A percentile compares a stretch with the other conserved stretches of the same genome.
Conservation (phyloP, 2,113 vertebrate genomes). For the Malurus cyaneus region DNA sequence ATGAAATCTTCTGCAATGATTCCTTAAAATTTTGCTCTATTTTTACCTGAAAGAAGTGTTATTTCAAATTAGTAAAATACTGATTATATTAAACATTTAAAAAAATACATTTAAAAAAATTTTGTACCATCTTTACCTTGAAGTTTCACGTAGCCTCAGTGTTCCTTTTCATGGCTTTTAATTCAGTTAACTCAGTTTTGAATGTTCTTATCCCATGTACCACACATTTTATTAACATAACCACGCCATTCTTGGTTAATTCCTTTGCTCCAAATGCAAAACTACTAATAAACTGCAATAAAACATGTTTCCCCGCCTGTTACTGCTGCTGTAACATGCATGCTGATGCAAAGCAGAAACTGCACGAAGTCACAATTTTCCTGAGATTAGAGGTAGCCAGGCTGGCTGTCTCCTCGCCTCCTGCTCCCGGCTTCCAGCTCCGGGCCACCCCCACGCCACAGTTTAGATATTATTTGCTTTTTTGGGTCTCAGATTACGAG, state of each 20-base stretch:
- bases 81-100: fast-evolving
- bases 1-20: background rate
- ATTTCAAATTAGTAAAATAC: background rate
- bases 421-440: conserved; percentile 24
- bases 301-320: background rate
- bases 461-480: conserved; percentile 93
- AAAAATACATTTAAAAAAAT: background rate
- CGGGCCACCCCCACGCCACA: conserved; percentile 81
- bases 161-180: background rate
- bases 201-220: background rate
- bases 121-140: background rate
- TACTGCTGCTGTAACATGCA: background rate
- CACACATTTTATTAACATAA: background rate
- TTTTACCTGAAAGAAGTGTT: background rate
- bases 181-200: background rate
- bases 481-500: conserved; percentile 90
- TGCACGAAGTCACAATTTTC: conserved; percentile 80
- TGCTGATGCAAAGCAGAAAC: conserved; percentile 83
- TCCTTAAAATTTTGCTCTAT: background rate
- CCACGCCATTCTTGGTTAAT: background rate
- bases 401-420: conserved; percentile 92
- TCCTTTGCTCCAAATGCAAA: background rate
- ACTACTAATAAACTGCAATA: background rate
- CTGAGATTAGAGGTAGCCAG: conserved; percentile 93
- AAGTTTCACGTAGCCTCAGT: background rate